These are phyloP conservation scores for Ptychoptera contaminata DNA, from an alignment of 2,888 invertebrate species.

Conservation along the genomic window DNA sequence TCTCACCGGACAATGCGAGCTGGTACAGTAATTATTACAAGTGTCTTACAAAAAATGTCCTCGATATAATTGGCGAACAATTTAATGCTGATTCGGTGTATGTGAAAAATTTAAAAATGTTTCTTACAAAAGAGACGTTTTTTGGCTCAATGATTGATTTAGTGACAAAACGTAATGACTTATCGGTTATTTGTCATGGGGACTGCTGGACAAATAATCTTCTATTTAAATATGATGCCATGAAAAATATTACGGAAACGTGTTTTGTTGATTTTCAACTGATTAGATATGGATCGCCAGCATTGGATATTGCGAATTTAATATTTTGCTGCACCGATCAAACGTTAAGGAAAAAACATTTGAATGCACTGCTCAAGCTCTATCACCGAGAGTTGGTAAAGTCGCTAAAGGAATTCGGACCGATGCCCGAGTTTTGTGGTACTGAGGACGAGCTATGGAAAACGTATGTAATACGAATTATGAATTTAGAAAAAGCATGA, in stretches of 20 bases:
- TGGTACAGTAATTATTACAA: slow-evolving; percentile 55
- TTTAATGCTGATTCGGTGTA: slow-evolving; percentile 29
- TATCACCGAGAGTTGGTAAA: slow-evolving; percentile 43
- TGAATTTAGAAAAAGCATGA: background rate
- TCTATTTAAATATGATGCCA: slow-evolving; percentile 40
- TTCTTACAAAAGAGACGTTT: slow-evolving; percentile 46
- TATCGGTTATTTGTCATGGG: slow-evolving; percentile 56
- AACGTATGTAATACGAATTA: slow-evolving; percentile 31
- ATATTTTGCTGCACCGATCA: slow-evolving; percentile 50
- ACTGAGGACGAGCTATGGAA: slow-evolving; percentile 37
- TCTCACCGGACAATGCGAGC: slow-evolving; percentile 45
- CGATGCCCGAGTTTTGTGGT: slow-evolving; percentile 23
- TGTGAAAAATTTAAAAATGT: slow-evolving; percentile 40
- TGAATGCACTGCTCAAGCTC: slow-evolving; percentile 39
- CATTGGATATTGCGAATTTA: slow-evolving; percentile 48
- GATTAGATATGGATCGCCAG: slow-evolving; percentile 51
- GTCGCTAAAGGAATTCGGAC: slow-evolving; percentile 38
- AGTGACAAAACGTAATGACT: slow-evolving; percentile 42
- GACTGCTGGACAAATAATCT: slow-evolving; percentile 66
- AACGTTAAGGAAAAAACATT: slow-evolving; percentile 40
- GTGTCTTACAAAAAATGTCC: slow-evolving; percentile 45
- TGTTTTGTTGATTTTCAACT: slow-evolving; percentile 56
- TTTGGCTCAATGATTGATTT: slow-evolving; percentile 50
- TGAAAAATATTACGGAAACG: slow-evolving; percentile 38
- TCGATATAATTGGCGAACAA: slow-evolving; percentile 38